Evolutionary conservation across 1,140 invertebrate genomes (phyloP).

Genomic region (Ostrea denselamellosa): DNA sequence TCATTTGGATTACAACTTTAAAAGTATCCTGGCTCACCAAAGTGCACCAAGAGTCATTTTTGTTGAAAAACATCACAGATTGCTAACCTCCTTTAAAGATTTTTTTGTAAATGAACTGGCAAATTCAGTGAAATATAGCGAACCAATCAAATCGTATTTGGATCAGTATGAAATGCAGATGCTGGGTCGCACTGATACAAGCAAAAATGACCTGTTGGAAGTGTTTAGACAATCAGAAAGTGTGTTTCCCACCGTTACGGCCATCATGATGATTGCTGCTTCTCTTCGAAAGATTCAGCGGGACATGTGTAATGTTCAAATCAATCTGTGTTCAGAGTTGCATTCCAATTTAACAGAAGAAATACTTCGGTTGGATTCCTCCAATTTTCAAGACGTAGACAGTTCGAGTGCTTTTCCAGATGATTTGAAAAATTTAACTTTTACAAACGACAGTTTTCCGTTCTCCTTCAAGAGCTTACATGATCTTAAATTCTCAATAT

Average conservation of each 20-base stretch:
- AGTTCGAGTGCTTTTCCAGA: not conserved
- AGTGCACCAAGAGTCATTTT: not conserved
- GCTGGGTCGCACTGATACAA: not conserved
- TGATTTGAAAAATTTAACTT: constrained; percentile 14
- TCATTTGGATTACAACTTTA: not conserved
- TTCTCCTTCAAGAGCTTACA: not conserved
- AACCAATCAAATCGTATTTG: not conserved
- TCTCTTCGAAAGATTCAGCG: not conserved
- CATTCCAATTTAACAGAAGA: not conserved
- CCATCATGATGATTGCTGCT: not conserved
- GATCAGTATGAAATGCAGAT: not conserved
- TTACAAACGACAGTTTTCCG: not conserved
- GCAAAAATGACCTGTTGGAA: not conserved
- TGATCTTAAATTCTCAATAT: not conserved
- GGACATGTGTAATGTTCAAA: not conserved
- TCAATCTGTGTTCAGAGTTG: not conserved
- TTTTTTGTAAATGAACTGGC: not conserved
- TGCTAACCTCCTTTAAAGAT: not conserved
- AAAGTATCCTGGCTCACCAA: not conserved
- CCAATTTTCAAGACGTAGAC: not conserved
- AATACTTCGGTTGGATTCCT: not conserved
- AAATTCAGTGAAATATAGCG: not conserved
- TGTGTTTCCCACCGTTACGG: not conserved
- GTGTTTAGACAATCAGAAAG: not conserved
- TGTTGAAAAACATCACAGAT: not conserved